Conservation (phyloP, 2,888 invertebrate genomes). For the Luperina testacea region DNA sequence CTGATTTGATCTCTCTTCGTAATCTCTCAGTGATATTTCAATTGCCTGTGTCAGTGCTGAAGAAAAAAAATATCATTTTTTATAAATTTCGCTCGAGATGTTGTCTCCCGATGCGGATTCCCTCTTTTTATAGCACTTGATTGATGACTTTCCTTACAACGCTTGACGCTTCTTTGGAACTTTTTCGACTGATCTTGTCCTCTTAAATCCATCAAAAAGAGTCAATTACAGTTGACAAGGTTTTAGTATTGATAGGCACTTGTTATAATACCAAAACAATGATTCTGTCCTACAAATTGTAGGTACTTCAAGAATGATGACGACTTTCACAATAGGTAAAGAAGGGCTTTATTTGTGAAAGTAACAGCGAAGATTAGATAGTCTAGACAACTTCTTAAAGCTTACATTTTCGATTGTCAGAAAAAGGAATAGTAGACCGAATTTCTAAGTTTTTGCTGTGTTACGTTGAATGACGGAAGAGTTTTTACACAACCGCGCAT, state of each 20-base stretch:
- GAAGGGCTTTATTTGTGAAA: background rate
- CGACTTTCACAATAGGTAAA: background rate
- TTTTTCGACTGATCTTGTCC: constrained; percentile 73
- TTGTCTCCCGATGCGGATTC: constrained; percentile 78
- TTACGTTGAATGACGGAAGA: constrained; percentile 75
- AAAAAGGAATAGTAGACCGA: background rate
- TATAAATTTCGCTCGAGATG: constrained; percentile 76
- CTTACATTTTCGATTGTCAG: background rate
- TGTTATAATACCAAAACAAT: constrained; percentile 39
- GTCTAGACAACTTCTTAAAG: background rate
- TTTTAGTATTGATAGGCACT: constrained; percentile 56
- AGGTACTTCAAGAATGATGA: background rate
- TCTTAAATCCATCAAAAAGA: constrained; percentile 76
- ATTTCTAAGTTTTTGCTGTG: constrained; percentile 29
- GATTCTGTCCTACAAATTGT: background rate
- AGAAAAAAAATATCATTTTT: constrained; percentile 75
- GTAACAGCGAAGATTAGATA: background rate
- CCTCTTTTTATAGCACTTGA: constrained; percentile 82
- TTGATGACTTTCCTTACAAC: constrained; percentile 84
- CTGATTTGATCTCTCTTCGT: constrained; percentile 64
- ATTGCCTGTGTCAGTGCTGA: constrained; percentile 75
- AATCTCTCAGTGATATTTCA: constrained; percentile 74
- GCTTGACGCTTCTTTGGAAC: constrained; percentile 77
- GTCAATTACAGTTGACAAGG: constrained; percentile 77
- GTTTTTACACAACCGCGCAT: constrained; percentile 61